Evolutionary conservation across 2,797 vertebrate species (phyloP), one percentile per base, ranked within the genome.

Genomic region (Selene dorsalis): DNA sequence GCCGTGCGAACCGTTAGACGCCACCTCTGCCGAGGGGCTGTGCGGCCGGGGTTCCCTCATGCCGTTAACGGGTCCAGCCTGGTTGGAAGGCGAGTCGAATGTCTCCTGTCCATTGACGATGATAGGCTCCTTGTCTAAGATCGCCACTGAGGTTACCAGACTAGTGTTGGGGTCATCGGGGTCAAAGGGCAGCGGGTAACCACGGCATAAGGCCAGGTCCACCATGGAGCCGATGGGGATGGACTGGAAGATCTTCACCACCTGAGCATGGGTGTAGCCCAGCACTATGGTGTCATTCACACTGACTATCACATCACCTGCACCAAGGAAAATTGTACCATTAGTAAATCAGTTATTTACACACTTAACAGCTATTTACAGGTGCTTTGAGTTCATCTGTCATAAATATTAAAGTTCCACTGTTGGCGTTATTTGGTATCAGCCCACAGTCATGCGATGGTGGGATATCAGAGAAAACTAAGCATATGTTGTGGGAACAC

Each of bases 181-280:
- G 93, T 99, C 98, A 41, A 99, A 99, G 84, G 98, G 98, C 93
- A 99, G 92, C 0, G 98, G 98, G 83, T 99, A 99, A 73, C 98
- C 98, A 38, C 98, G 96, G 93, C 98, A 99, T 88, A 99, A 95
- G 83, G 98, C 96, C 18, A 99, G 95, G 93, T 98, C 97, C 91
- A 99, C 98, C 60, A 96, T 97, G 93, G 97, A 97, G 79, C 98
- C 97, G 0, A 99, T 99, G 61, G 98, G 98, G 88, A 99, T 99
- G 86, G 98, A 98, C 90, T 99, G 98, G 94, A 99, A 99, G 95
- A 99, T 99, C 93, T 99, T 99, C 84, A 99, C 98, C 83, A 99
- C 98, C 91, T 99, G 97, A 60, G 98, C 98, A 1, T 99, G 98
- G 0, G 98, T 99, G 93, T 99, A 97, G 75, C 98, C 98, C 91